Evolutionary conservation across 2,113 vertebrate genomes (phyloP), one percentile per base, ranked within the genome.

Genomic region (Poecilia latipinna): DNA sequence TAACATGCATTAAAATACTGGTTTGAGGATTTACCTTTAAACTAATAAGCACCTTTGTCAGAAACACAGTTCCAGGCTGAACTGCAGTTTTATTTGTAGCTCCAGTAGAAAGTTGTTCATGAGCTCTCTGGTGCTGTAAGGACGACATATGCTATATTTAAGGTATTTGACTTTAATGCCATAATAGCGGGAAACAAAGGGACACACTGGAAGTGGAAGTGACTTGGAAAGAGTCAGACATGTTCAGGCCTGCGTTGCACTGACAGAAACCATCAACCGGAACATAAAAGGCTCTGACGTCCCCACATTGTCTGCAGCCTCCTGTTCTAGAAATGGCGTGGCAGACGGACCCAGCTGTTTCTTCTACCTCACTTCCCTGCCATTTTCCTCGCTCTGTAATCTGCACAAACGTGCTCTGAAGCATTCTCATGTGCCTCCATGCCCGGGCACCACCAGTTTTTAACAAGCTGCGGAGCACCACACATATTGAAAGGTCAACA

Each of bases 231-330:
- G 77, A 80, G 80, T 44, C 26, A 26, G 74, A 85, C 92, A 80
- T 71, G 94, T 88, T 61, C 3, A 64, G 89, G 82, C 93, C 86
- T 84, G 92, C 78, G 79, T 78, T 80, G 85, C 80, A 84, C 90
- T 85, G 90, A 93, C 91, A 87, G 83, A 85, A 91, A 84, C 84
- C 86, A 83, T 90, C 86, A 91, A 87, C 84, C 84, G 88, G 83
- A 92, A 91, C 91, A 94, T 94, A 86, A 94, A 93, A 93, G 91
- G 60, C 87, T 88, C 85, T 80, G 90, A 92, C 89, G 77, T 89
- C 86, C 89, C 74, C 83, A 87, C 92, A 90, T 89, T 88, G 85
- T 90, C 84, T 83, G 61, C 33, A 70, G 85, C 72, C 78, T 74
- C 80, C 28, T 88, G 89, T 89, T 87, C 87, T 61, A 70, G 86